phyloP scores from a whole-genome alignment of 2,113 vertebrate genomes.

The Caloenas nicobarica region DNA sequence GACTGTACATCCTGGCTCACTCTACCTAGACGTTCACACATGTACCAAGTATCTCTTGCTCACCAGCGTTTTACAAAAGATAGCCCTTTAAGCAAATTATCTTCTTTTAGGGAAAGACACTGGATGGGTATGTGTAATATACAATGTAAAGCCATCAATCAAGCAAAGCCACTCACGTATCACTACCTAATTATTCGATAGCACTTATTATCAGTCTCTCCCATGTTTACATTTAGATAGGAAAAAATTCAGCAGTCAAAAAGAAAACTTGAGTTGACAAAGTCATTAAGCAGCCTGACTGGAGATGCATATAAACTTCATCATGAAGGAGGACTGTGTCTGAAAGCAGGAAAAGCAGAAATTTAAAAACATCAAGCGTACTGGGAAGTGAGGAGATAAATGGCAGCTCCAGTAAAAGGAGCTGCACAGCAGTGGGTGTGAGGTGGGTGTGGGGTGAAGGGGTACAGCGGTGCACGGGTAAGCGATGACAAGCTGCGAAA shows the following conservation, averaged over 20 bases:
- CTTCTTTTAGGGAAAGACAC: background rate
- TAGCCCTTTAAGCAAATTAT: background rate
- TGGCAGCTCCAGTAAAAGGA: background rate
- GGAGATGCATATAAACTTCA: background rate
- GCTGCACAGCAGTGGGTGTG: background rate
- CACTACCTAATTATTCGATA: background rate
- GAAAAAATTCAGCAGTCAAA: background rate
- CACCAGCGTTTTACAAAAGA: background rate
- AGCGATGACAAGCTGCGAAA: background rate
- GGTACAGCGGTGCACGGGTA: background rate
- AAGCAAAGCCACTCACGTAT: background rate
- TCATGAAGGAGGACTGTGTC: background rate
- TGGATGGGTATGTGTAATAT: background rate
- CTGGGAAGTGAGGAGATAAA: background rate
- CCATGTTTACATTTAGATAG: background rate
- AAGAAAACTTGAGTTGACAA: background rate
- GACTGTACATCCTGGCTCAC: slow-evolving; percentile 3
- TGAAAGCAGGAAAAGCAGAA: background rate
- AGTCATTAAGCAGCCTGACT: background rate
- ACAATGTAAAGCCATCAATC: slow-evolving; percentile 11
- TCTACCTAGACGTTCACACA: background rate
- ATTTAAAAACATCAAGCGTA: background rate
- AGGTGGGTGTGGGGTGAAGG: background rate
- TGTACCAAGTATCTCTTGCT: background rate
- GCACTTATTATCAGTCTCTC: background rate